These are phyloP conservation scores for Eremobia ochroleuca DNA, from an alignment of 2,888 invertebrate genomes.

Conservation along the genomic window DNA sequence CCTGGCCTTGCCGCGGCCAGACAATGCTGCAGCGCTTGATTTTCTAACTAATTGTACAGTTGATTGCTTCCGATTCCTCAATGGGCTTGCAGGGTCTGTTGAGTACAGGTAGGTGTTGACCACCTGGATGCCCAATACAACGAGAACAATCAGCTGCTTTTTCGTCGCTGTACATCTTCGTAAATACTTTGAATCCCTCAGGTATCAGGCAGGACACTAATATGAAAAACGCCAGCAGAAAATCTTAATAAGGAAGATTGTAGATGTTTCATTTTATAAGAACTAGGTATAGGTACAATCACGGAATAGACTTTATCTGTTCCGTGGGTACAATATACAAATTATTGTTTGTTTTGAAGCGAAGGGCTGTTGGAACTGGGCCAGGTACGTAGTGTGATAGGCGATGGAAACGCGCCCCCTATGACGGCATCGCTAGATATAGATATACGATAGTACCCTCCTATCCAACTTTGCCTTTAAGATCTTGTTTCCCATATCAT, in stretches of 20 bases:
- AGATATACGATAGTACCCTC: neutral
- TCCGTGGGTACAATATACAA: neutral
- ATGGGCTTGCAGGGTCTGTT: slow-evolving; percentile 24
- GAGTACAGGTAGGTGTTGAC: neutral
- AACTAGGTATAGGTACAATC: too few relatives aligned
- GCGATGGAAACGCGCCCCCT: slow-evolving; percentile 1
- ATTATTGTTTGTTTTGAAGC: neutral
- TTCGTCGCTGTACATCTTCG: neutral
- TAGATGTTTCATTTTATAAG: neutral
- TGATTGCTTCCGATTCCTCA: slow-evolving; percentile 67
- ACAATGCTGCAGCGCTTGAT: slow-evolving; percentile 73
- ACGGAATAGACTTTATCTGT: too few relatives aligned
- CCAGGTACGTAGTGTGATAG: slow-evolving; percentile 10
- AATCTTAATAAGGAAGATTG: neutral
- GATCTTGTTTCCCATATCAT: slow-evolving; percentile 1
- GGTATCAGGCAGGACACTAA: neutral
- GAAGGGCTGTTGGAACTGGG: slow-evolving; percentile 25
- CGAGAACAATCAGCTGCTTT: neutral
- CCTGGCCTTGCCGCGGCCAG: slow-evolving; percentile 77
- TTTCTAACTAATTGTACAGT: slow-evolving; percentile 72
- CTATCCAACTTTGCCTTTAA: neutral
- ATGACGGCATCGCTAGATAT: slow-evolving; percentile 15
- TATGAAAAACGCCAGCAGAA: neutral
- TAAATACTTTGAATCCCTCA: neutral
- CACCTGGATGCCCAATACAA: neutral